phyloP scores from a whole-genome alignment of 2,797 vertebrate genomes.

The Coranthus polyacanthus region DNA sequence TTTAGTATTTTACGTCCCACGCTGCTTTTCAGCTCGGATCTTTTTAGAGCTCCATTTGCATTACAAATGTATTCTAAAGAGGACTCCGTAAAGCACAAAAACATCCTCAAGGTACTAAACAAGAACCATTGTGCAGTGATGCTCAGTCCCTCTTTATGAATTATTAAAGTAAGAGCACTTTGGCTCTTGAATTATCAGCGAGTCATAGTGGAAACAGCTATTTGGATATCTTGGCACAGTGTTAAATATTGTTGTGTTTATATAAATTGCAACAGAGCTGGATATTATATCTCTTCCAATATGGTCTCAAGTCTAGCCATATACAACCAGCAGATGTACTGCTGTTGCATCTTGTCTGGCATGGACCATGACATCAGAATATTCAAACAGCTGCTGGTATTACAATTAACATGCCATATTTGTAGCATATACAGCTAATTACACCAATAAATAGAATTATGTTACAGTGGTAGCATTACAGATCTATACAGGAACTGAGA shows the following conservation, averaged over 20 bases:
- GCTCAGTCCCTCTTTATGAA: constrained; percentile 53
- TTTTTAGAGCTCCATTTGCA: constrained; percentile 44
- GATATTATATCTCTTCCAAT: constrained; percentile 34
- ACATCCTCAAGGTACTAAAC: constrained; percentile 38
- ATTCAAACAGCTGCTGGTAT: constrained; percentile 4
- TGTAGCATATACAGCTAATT: neutral
- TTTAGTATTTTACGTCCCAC: constrained; percentile 2
- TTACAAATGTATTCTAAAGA: constrained; percentile 37
- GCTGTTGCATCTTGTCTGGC: constrained; percentile 18
- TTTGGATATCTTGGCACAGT: constrained; percentile 37
- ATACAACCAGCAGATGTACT: constrained; percentile 15
- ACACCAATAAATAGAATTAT: constrained; percentile 4
- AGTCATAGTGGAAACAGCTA: constrained; percentile 55
- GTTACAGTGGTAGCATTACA: neutral
- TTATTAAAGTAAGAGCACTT: constrained; percentile 74
- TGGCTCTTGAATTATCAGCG: constrained; percentile 54
- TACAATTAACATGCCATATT: constrained; percentile 9
- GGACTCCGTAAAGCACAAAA: constrained; percentile 26
- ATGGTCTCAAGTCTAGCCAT: constrained; percentile 16
- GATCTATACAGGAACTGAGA: constrained; percentile 8
- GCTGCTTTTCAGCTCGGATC: neutral
- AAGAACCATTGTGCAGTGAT: constrained; percentile 50
- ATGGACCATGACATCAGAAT: constrained; percentile 39
- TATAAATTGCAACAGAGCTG: constrained; percentile 45
- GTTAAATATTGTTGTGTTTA: constrained; percentile 34